Evolutionary conservation across 2,113 vertebrate genomes (phyloP), one percentile per base, ranked within the genome.

Genomic region (Cyprinodon variegatus): DNA sequence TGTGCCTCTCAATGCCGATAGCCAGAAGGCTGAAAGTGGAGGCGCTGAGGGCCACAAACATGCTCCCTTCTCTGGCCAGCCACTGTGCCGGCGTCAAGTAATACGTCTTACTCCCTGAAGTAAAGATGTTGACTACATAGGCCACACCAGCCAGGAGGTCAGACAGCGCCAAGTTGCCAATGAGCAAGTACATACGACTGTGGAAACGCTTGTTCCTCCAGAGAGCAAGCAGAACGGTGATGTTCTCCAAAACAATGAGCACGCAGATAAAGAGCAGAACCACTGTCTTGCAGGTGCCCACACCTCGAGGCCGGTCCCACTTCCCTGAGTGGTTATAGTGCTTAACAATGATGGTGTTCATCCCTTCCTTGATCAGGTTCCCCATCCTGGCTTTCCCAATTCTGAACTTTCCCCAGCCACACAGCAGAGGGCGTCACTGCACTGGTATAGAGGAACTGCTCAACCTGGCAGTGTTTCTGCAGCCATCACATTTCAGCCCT

Each of bases 301-400:
- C 15, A 59, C 43, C 74, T 6, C 90, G 91, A 12, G 87, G 85
- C 4, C 81, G 88, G 4, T 90, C 88, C 92, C 92, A 94, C 87
- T 95, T 95, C 13, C 95, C 95, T 0, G 95, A 91, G 83, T 94
- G 86, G 90, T 95, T 95, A 87, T 95, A 95, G 89, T 95, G 90
- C 15, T 0, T 59, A 11, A 94, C 76, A 59, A 95, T 95, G 76
- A 89, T 79, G 0, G 1, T 0, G 63, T 95, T 91, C 93, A 94
- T 95, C 50, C 91, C 94, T 0, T 89, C 86, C 69, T 92, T 86
- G 1, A 89, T 0, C 1, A 13, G 3, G 65, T 76, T 85, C 57
- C 73, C 87, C 36, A 43, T 38, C 10, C 20, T 70, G 79, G 7
- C 50, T n/a, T n/a, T 57, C 9, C 50, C 50, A 57, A 20, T 57